These are phyloP conservation scores for Dreissena polymorpha DNA, from an alignment of 1,140 invertebrate genomes.

Conservation along the genomic window DNA sequence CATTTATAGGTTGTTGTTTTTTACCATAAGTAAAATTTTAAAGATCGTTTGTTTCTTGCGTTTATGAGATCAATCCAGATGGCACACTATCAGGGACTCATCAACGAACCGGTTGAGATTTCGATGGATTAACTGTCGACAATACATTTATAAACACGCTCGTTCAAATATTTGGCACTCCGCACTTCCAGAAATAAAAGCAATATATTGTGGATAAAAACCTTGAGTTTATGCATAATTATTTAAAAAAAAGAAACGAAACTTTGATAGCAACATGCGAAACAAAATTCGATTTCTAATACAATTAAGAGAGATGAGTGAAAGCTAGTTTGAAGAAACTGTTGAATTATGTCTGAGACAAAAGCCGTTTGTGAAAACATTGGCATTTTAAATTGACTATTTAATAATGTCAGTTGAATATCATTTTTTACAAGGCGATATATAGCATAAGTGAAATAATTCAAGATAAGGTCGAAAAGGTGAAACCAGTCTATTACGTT, in stretches of 20 bases:
- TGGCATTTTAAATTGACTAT: conserved; percentile 19
- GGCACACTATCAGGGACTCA: conserved; percentile 12
- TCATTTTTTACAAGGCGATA: conserved; percentile 12
- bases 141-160: not conserved
- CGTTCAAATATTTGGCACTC: not conserved
- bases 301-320: not conserved
- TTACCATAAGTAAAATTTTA: too few species aligned
- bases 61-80: conserved; percentile 4
- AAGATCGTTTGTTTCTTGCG: too few species aligned
- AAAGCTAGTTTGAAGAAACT: conserved; percentile 6
- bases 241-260: conserved; percentile 39
- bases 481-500: not conserved
- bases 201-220: conserved; percentile 8
- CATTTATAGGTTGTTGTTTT: too few species aligned
- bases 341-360: not conserved
- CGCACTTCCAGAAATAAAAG: conserved; percentile 7
- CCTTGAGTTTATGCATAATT: conserved; percentile 28
- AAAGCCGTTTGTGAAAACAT: not conserved
- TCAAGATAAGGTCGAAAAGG: not conserved
- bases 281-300: not conserved
- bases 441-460: not conserved
- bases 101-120: conserved; percentile 18
- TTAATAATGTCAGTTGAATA: conserved; percentile 7
- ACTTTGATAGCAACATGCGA: conserved; percentile 18
- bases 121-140: conserved; percentile 29